Evolutionary conservation across 92 coral and sea anemone species (phyloP), one percentile per base, ranked within the genome.

Genomic region (Epizoanthus ramosus): DNA sequence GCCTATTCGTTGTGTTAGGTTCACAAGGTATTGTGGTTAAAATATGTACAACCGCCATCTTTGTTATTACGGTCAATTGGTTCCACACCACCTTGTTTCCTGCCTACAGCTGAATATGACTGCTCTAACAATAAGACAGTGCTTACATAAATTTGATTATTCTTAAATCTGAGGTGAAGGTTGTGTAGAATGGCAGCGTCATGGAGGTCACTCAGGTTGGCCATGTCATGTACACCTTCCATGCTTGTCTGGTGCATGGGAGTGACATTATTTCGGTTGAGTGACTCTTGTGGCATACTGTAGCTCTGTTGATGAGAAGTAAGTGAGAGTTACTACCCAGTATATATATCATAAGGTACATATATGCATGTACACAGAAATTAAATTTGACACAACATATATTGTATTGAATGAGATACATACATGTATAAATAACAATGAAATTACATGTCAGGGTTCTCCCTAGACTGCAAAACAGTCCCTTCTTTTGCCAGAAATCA

Each of bases 191-290:
- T 96, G 13, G 97, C 99, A 5, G 99, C 95, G 70, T 96, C 98
- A 83, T 96, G 99, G 63, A 96, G 94, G 37, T 96, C 99, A 47
- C 94, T 94, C 88, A 96, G 73, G 89, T 96, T 95, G 60, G 99
- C 99, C 99, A 96, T 96, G 63, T 96, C 99, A 50, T 96, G 97
- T 83, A 96, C 99, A 35, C 99, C 99, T 64, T 94, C 93, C 82
- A 96, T 57, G 23, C 98, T 92, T 37, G 95, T 92, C 85, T 90
- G 94, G 85, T 96, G 99, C 99, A 96, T 96, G 0, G 93, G 80
- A 13, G 91, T 45, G 28, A 93, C 93, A 90, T 92, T 96, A 81
- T 89, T 89, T 80, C 98, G 84, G 67, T 81, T 92, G 57, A 96
- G 90, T 9, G 99, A 86, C 66, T 88, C 93, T 66, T 84, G 90